These are phyloP conservation scores for Cnemophilus loriae DNA, from an alignment of 2,113 vertebrate species.

Conservation along the genomic window DNA sequence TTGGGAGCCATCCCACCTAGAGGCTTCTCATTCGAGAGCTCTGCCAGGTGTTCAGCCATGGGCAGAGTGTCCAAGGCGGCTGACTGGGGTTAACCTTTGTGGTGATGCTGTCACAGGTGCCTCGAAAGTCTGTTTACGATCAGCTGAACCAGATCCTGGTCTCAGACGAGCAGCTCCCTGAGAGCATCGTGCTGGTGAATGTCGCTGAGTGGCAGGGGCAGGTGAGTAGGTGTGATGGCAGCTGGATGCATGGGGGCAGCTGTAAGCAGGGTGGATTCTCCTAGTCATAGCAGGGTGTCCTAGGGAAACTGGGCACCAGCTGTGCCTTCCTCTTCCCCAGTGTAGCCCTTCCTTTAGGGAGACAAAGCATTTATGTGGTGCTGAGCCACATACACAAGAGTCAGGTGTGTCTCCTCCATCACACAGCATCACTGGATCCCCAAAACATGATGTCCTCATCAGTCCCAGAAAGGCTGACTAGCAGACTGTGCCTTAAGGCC, in stretches of 20 bases:
- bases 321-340: not conserved
- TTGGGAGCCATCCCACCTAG: not conserved
- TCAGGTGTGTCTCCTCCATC: not conserved
- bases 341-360: not conserved
- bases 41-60: not conserved
- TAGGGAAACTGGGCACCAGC: not conserved
- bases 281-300: not conserved
- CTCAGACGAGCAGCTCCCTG: conserved; percentile 90
- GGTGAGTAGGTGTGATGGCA: conserved; percentile 66
- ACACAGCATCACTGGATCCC: not conserved
- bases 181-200: conserved; percentile 94
- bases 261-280: not conserved
- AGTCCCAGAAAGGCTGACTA: not conserved
- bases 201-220: conserved; percentile 97
- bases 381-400: not conserved
- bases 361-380: not conserved
- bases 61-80: not conserved
- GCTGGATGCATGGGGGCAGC: not conserved
- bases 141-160: conserved; percentile 86
- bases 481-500: not conserved
- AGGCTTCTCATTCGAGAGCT: not conserved
- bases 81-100: fast-evolving
- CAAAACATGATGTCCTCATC: not conserved
- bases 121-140: conserved; percentile 83
- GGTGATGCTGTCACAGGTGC: conserved; percentile 62